These are phyloP conservation scores for Smithornis capensis DNA, from an alignment of 2,113 vertebrate species.

Conservation along the genomic window DNA sequence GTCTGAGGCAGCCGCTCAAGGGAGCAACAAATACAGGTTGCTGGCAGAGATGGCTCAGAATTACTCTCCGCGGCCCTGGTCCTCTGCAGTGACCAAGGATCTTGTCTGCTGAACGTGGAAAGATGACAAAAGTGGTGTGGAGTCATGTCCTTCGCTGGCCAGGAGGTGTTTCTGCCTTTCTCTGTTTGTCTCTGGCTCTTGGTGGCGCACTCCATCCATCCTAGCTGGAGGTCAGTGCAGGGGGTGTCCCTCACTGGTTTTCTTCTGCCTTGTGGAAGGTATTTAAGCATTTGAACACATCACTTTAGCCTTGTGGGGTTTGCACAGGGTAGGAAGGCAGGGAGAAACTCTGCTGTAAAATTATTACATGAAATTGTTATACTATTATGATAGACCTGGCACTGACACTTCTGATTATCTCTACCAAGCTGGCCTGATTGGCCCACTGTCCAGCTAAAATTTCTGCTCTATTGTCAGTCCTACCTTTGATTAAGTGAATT, in stretches of 20 bases:
- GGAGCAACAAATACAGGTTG: constrained; percentile 10
- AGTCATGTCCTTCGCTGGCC: accelerated
- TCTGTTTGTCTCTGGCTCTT: not conserved
- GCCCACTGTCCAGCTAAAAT: not conserved
- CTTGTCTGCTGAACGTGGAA: not conserved
- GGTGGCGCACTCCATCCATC: not conserved
- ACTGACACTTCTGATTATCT: not conserved
- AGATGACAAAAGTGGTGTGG: not conserved
- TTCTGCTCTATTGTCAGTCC: not conserved
- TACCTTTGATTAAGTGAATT: not conserved
- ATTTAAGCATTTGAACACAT: accelerated
- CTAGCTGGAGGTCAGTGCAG: accelerated
- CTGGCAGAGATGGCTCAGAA: not conserved
- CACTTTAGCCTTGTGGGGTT: not conserved
- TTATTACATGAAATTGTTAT: not conserved
- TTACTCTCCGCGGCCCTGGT: not conserved
- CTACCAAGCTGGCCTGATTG: not conserved
- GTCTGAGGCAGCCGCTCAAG: constrained; percentile 32
- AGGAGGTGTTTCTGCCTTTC: not conserved
- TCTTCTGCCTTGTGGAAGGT: not conserved
- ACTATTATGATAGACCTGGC: not conserved
- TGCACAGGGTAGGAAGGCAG: not conserved
- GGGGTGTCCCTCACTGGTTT: not conserved
- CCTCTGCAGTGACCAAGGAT: constrained; percentile 23
- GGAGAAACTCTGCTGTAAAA: not conserved